A percentile compares a stretch with the other conserved stretches of the same genome.
Conservation (phyloP, 2,113 vertebrate genomes). For the Alethe castanea region DNA sequence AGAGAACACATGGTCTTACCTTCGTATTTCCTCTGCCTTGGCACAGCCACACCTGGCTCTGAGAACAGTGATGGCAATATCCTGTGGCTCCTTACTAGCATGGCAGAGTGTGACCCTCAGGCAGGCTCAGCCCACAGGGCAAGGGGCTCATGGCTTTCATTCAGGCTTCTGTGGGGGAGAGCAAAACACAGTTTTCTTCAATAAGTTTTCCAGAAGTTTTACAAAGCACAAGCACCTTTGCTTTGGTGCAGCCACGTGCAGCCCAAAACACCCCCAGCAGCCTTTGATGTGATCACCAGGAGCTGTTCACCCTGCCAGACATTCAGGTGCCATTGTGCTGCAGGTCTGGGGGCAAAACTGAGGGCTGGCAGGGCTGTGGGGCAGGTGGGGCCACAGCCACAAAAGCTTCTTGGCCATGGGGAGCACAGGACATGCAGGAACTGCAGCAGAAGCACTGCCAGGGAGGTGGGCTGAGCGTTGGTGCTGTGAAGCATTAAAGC, state of each 20-base stretch:
- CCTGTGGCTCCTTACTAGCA: rapidly evolving
- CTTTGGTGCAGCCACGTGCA: not conserved
- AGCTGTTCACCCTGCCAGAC: not conserved
- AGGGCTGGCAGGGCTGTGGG: not conserved
- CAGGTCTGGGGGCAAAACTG: not conserved
- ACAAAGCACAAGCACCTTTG: not conserved
- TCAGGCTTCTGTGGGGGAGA: not conserved
- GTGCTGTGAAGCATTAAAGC: not conserved
- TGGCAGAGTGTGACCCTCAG: rapidly evolving
- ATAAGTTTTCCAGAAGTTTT: not conserved
- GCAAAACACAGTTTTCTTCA: not conserved
- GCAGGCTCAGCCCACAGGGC: not conserved
- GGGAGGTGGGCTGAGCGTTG: not conserved
- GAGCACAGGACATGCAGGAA: not conserved
- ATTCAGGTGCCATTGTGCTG: rapidly evolving
- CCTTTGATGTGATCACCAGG: not conserved
- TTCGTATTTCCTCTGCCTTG: not conserved
- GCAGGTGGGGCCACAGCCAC: rapidly evolving
- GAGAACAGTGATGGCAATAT: rapidly evolving
- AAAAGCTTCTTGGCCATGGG: not conserved
- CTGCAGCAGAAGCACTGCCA: not conserved
- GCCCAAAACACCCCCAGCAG: rapidly evolving
- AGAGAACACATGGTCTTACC: not conserved
- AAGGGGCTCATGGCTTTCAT: not conserved
- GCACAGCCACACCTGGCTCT: not conserved